Evolutionary conservation across 2,888 invertebrate species (phyloP), one percentile per base, ranked within the genome.

Genomic region (Gastracanthus pulcherrimus): DNA sequence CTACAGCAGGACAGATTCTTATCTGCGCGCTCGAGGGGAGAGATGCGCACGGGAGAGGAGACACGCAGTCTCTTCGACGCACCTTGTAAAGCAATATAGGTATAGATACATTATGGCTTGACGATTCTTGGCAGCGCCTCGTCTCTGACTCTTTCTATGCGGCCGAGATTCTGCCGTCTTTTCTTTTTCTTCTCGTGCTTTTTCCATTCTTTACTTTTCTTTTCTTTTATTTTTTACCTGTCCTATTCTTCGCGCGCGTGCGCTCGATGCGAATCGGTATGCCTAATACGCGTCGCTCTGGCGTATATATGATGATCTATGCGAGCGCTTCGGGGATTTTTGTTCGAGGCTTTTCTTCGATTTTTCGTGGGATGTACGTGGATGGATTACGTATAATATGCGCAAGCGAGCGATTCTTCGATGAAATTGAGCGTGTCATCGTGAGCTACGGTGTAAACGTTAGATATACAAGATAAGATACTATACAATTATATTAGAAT

Each of bases 1-100:
- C n/a, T n/a, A n/a, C n/a, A n/a, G n/a, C n/a, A n/a, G n/a, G 89
- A 90, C 89, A 89, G 89, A 90, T 90, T 85, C 83, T 90, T 90
- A 90, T 90, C 90, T 31, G 16, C 19, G 0, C n/a, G 9, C n/a
- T n/a, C n/a, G n/a, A n/a, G n/a, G n/a, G n/a, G n/a, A n/a, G n/a
- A n/a, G n/a, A n/a, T n/a, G n/a, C n/a, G n/a, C n/a, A n/a, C n/a
- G n/a, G n/a, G n/a, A n/a, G 11, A 84, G 86, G 88, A 89, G 90
- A 90, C 90, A 87, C 88, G 88, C 89, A 84, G 90, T 89, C 90
- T 90, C 88, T 86, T 19, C 41, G 85, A 70, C 19, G 48, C 45
- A 48, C 64, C 48, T 64, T 62, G 23, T 64, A 16, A 1, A 38
- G 7, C 2, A 7, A 5, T 38, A 38, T 4, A 38, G 2, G 38